Conservation (phyloP, 2,888 invertebrate genomes). For the Hirtodrosophila alboralis region DNA sequence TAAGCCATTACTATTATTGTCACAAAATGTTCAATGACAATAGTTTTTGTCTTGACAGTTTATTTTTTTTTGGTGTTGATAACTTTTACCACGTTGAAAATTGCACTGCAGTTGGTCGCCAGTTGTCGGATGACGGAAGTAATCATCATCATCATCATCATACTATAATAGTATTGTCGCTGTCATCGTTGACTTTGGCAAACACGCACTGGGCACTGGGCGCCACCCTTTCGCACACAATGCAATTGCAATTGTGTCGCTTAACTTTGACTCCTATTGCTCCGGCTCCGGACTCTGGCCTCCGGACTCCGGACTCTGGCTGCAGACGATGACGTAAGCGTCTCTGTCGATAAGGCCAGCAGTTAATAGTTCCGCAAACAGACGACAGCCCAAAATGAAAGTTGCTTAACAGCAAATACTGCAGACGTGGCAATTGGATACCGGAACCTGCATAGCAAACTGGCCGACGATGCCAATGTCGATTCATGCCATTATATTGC, state of each 20-base stretch:
- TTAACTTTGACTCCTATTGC: slow-evolving; percentile 18
- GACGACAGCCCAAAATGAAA: slow-evolving; percentile 53
- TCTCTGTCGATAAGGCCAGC: slow-evolving; percentile 43
- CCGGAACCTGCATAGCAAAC: slow-evolving; percentile 45
- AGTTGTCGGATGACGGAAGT: slow-evolving; percentile 49
- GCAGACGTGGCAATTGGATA: slow-evolving; percentile 56
- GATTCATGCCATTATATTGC: slow-evolving; percentile 67
- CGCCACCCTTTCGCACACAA: slow-evolving; percentile 28
- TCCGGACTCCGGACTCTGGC: slow-evolving; percentile 7
- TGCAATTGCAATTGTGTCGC: slow-evolving; percentile 30
- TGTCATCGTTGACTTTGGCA: slow-evolving; percentile 37
- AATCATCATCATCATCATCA: slow-evolving; percentile 62
- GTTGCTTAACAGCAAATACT: slow-evolving; percentile 53
- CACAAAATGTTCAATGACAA: not conserved
- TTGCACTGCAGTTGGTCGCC: slow-evolving; percentile 20
- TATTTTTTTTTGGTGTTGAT: slow-evolving; percentile 20
- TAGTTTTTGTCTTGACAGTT: slow-evolving; percentile 15
- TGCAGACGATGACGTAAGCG: slow-evolving; percentile 37
- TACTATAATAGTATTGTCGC: slow-evolving; percentile 1
- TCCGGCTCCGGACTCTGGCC: not conserved
- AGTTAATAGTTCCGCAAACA: slow-evolving; percentile 68
- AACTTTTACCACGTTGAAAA: slow-evolving; percentile 27
- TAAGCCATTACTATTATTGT: slow-evolving; percentile 1
- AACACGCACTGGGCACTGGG: slow-evolving; percentile 32
- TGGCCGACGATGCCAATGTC: slow-evolving; percentile 30